Evolutionary conservation across 2,888 invertebrate species (phyloP).

Genomic region (Mesoligia furuncula): DNA sequence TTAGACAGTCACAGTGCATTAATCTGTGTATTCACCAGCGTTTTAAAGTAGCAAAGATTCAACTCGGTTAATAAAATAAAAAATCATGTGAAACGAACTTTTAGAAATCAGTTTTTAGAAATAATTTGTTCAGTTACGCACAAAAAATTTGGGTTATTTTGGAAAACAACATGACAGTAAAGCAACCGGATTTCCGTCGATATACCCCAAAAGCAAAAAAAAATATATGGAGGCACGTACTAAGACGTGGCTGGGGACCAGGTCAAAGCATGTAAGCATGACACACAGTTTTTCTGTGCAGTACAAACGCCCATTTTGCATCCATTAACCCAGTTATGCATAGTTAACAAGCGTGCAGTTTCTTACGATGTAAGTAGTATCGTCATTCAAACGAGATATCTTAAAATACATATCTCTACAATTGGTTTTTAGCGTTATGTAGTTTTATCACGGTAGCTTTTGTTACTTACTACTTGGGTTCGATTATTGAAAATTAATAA

Average conservation of each 20-base stretch:
- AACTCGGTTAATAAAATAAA: not conserved
- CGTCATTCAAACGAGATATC: constrained; percentile 43
- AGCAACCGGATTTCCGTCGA: constrained; percentile 21
- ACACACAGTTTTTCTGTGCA: constrained; percentile 71
- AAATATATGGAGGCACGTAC: constrained; percentile 30
- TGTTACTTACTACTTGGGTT: not conserved
- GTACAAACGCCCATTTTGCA: constrained; percentile 68
- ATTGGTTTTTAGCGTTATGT: not conserved
- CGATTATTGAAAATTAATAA: not conserved
- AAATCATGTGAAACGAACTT: not conserved
- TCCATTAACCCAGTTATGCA: constrained; percentile 83
- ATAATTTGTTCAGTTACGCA: not conserved
- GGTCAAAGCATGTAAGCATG: constrained; percentile 70
- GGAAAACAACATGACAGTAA: not conserved
- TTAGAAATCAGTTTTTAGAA: not conserved
- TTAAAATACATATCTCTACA: constrained; percentile 16
- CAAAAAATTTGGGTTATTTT: not conserved
- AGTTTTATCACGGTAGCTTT: not conserved
- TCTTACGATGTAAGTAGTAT: constrained; percentile 55
- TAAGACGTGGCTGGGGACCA: constrained; percentile 48
- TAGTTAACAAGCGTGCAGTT: constrained; percentile 72
- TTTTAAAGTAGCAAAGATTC: no score
- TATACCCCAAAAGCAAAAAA: constrained; percentile 8
- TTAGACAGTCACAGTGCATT: not conserved
- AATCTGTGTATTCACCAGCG: no score